phyloP scores from a whole-genome alignment of 1,140 invertebrate species.

The Calliopsis andreniformis region DNA sequence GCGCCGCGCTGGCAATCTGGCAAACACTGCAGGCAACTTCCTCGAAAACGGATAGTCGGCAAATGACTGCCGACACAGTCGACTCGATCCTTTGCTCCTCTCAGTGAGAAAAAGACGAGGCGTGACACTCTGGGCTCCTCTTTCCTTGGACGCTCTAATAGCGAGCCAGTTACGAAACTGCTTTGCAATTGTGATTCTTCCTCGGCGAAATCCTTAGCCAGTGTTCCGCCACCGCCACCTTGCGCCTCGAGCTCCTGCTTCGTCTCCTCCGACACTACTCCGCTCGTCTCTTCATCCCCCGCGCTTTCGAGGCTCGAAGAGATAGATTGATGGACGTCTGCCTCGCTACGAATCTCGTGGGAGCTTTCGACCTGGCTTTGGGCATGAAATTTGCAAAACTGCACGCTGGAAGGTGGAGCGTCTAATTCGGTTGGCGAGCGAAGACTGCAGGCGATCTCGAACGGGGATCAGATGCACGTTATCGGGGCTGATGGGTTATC shows the following conservation, averaged over 20 bases:
- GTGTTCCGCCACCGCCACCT: background rate
- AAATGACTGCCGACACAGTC: background rate
- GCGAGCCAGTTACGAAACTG: conserved; percentile 65
- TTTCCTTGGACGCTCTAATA: conserved; percentile 61
- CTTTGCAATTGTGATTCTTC: conserved; percentile 71
- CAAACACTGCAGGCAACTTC: conserved; percentile 31
- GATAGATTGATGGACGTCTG: conserved; percentile 26
- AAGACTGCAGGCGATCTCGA: background rate
- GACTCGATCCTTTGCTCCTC: conserved; percentile 10
- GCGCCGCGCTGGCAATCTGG: conserved; percentile 48
- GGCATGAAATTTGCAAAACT: conserved; percentile 50
- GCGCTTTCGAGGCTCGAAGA: conserved; percentile 1
- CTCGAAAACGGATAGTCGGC: background rate
- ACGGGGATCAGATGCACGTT: background rate
- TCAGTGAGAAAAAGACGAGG: background rate
- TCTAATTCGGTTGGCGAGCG: conserved; percentile 9
- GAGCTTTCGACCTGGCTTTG: background rate
- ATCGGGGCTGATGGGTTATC: background rate
- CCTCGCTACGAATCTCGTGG: conserved; percentile 22
- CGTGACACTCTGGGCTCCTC: background rate
- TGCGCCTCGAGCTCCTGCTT: background rate
- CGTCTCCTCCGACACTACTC: background rate
- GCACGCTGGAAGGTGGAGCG: conserved; percentile 18
- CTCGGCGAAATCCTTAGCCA: conserved; percentile 49
- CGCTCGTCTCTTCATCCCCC: background rate